Percentiles rank a stretch among this genome's conserved stretches.
These are phyloP conservation scores for Drosophila pseudotakahashii DNA, from an alignment of 2,888 invertebrate species.

Conservation along the genomic window DNA sequence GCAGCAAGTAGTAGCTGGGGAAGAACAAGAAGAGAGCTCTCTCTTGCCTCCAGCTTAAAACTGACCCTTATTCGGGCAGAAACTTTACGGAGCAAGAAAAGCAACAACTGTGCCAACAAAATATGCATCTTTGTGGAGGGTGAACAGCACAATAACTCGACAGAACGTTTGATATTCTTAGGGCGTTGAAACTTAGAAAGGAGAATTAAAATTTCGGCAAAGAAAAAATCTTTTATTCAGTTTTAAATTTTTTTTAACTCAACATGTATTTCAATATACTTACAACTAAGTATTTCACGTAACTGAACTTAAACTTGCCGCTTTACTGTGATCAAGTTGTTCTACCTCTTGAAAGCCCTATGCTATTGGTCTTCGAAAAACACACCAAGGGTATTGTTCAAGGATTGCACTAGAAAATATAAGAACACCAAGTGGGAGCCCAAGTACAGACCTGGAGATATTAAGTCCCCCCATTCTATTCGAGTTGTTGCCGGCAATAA, in stretches of 20 bases:
- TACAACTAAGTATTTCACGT: not conserved
- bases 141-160: not conserved
- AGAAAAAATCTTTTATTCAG: not conserved
- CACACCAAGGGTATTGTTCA: constrained; percentile 7
- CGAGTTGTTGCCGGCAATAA: constrained; percentile 50
- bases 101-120: constrained; percentile 2
- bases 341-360: not conserved
- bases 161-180: not conserved
- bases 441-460: constrained; percentile 69
- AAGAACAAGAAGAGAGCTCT: constrained; percentile 29
- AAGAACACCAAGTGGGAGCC: constrained; percentile 34
- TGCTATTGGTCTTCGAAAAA: not conserved
- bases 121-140: constrained; percentile 56
- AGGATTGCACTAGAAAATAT: constrained; percentile 16
- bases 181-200: not conserved
- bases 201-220: not conserved
- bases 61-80: constrained; percentile 57
- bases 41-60: constrained; percentile 66
- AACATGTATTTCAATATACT: not conserved
- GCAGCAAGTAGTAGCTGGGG: constrained; percentile 33
- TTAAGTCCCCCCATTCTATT: constrained; percentile 28
- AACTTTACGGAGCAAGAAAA: constrained; percentile 33
- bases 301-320: too few relatives aligned
- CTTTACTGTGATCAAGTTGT: not conserved
- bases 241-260: not conserved